phyloP scores from a whole-genome alignment of 2,888 invertebrate species.

The Steinernema scapterisci region DNA sequence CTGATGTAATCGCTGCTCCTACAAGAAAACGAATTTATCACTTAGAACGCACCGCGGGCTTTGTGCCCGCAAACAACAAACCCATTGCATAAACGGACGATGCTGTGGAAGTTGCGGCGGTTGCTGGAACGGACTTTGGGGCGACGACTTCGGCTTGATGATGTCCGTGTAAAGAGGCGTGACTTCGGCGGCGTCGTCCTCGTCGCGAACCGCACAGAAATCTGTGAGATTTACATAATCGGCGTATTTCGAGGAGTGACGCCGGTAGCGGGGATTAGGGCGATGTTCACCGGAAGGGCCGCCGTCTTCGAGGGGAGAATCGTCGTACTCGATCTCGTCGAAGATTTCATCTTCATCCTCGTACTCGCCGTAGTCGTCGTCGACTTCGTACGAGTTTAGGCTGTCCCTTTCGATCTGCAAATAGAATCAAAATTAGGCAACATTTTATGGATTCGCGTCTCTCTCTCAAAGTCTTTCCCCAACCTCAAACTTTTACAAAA shows the following conservation, averaged over 20 bases:
- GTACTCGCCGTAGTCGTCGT: slow-evolving; percentile 56
- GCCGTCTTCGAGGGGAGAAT: slow-evolving; percentile 34
- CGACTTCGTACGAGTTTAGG: slow-evolving; percentile 59
- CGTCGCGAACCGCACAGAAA: slow-evolving; percentile 57
- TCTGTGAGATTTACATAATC: slow-evolving; percentile 62
- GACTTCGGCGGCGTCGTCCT: slow-evolving; percentile 36
- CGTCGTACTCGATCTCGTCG: slow-evolving; percentile 49
- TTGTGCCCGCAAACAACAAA: slow-evolving; percentile 33
- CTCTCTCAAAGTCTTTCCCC: too few species aligned
- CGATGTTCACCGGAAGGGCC: neutral
- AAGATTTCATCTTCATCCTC: slow-evolving; percentile 59
- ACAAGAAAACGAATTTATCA: slow-evolving; percentile 34
- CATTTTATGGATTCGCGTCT: too few species aligned
- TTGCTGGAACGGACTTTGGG: slow-evolving; percentile 27
- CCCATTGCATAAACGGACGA: slow-evolving; percentile 50
- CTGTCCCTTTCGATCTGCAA: slow-evolving; percentile 58
- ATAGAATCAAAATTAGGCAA: neutral
- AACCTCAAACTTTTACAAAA: neutral
- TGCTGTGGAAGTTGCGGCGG: slow-evolving; percentile 53
- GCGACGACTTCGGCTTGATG: slow-evolving; percentile 41
- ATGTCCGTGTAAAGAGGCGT: slow-evolving; percentile 56
- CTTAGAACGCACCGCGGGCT: neutral
- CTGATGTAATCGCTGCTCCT: slow-evolving; percentile 55
- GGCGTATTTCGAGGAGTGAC: slow-evolving; percentile 35
- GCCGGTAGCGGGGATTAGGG: neutral